Conservation (phyloP, 2,113 vertebrate genomes). For the Apeltes quadracus region DNA sequence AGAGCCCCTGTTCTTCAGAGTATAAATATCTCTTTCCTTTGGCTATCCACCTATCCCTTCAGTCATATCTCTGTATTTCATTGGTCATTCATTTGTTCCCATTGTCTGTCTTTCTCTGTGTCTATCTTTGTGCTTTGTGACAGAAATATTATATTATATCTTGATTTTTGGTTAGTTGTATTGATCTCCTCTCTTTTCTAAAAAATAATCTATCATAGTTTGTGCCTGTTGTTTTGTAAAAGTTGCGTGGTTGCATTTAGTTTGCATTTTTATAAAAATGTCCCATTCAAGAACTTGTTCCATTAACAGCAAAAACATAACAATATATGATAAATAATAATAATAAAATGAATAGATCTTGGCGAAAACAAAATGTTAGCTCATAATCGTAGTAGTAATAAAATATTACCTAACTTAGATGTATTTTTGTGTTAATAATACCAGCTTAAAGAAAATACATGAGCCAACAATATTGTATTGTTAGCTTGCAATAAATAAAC, state of each 20-base stretch:
- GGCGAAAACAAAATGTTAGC: neutral
- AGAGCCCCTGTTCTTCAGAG: constrained; percentile 11
- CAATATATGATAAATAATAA: neutral
- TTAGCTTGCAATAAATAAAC: neutral
- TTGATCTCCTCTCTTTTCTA: constrained; percentile 9
- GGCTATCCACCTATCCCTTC: constrained; percentile 49
- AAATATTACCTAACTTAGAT: neutral
- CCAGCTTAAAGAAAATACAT: too few relatives aligned
- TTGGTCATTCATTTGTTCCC: constrained; percentile 36
- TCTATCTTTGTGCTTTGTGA: constrained; percentile 41
- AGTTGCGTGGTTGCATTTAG: neutral
- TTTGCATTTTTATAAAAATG: neutral
- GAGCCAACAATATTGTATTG: neutral
- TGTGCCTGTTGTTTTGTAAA: neutral
- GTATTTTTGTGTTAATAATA: neutral
- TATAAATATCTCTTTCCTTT: constrained; percentile 63
- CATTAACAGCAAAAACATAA: neutral
- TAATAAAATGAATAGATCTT: neutral
- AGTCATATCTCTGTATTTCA: constrained; percentile 45
- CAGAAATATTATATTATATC: constrained; percentile 15
- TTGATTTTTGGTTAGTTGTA: constrained; percentile 18
- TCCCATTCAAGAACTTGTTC: neutral
- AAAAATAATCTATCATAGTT: neutral
- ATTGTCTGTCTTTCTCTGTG: constrained; percentile 47
- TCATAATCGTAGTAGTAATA: neutral